Evolutionary conservation across 2,888 invertebrate genomes (phyloP).

Genomic region (Drosophila merina): DNA sequence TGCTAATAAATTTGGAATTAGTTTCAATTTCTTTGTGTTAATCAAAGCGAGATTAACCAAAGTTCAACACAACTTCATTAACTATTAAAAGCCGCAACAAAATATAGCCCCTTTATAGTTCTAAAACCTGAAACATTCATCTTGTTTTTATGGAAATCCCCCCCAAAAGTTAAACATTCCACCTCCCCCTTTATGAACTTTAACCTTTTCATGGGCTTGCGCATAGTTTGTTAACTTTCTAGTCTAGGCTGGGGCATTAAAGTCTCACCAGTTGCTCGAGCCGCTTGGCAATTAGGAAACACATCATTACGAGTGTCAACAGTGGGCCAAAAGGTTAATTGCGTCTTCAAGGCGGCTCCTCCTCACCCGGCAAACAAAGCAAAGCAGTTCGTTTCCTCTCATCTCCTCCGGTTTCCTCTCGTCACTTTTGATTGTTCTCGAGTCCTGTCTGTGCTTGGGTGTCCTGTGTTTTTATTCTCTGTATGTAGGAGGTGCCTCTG

Average conservation of each 20-base stretch:
- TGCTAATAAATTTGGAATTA: background rate
- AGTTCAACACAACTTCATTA: slow-evolving; percentile 31
- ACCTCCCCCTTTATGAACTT: slow-evolving; percentile 45
- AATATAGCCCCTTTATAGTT: slow-evolving; percentile 30
- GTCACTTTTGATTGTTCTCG: slow-evolving; percentile 34
- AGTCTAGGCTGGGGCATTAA: slow-evolving; percentile 11
- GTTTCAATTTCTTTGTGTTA: background rate
- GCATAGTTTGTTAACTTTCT: slow-evolving; percentile 34
- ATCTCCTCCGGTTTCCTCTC: background rate
- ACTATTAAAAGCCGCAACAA: slow-evolving; percentile 21
- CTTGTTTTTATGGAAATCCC: slow-evolving; percentile 29
- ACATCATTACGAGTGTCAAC: slow-evolving; percentile 76
- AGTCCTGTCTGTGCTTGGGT: slow-evolving; percentile 16
- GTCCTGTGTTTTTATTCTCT: slow-evolving; percentile 17
- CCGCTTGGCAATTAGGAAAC: slow-evolving; percentile 66
- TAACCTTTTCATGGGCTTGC: slow-evolving; percentile 49
- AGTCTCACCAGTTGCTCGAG: slow-evolving; percentile 42
- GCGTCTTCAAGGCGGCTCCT: slow-evolving; percentile 41
- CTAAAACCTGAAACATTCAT: slow-evolving; percentile 12
- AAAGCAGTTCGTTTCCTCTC: slow-evolving; percentile 1
- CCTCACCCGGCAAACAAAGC: slow-evolving; percentile 18
- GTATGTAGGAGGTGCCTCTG: background rate
- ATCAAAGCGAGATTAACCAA: slow-evolving; percentile 9
- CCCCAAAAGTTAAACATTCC: slow-evolving; percentile 23
- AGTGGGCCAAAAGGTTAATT: slow-evolving; percentile 74